A percentile compares a stretch with the other conserved stretches of the same genome.
phyloP scores from a whole-genome alignment of 2,888 invertebrate species.

The Lysandra bellargus region DNA sequence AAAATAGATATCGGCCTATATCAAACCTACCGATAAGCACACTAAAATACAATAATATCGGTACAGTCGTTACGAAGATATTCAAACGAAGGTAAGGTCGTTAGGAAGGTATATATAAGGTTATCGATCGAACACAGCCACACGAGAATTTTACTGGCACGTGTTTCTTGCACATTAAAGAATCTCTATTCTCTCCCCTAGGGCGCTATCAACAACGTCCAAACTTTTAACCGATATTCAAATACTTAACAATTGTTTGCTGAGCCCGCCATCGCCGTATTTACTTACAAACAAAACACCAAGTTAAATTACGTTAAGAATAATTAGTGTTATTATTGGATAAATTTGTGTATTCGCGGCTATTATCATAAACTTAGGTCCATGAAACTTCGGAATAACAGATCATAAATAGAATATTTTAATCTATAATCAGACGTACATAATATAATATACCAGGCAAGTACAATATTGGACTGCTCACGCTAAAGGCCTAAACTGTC shows the following conservation, averaged over 20 bases:
- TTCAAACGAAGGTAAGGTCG: no score
- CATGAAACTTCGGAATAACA: constrained; percentile 16
- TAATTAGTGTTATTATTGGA: constrained; percentile 33
- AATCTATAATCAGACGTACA: neutral
- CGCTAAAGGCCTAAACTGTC: no score
- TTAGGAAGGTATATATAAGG: no score
- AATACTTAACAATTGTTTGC: constrained; percentile 47
- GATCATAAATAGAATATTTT: neutral
- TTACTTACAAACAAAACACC: constrained; percentile 37
- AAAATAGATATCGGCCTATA: no score
- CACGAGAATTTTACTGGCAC: no score
- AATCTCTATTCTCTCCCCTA: neutral
- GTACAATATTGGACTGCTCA: no score
- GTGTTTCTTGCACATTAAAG: no score
- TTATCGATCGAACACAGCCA: no score
- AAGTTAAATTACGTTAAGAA: constrained; percentile 34
- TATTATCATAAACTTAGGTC: constrained; percentile 28
- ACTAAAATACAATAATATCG: no score
- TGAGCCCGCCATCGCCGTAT: constrained; percentile 37
- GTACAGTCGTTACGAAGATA: no score
- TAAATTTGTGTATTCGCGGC: constrained; percentile 23
- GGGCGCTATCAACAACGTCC: constrained; percentile 48
- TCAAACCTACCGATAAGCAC: no score
- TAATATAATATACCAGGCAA: neutral
- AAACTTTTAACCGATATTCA: constrained; percentile 57